Base-by-base conservation (phyloP, 2,888 invertebrate species). In the Macrosoma leucophasiata region DNA sequence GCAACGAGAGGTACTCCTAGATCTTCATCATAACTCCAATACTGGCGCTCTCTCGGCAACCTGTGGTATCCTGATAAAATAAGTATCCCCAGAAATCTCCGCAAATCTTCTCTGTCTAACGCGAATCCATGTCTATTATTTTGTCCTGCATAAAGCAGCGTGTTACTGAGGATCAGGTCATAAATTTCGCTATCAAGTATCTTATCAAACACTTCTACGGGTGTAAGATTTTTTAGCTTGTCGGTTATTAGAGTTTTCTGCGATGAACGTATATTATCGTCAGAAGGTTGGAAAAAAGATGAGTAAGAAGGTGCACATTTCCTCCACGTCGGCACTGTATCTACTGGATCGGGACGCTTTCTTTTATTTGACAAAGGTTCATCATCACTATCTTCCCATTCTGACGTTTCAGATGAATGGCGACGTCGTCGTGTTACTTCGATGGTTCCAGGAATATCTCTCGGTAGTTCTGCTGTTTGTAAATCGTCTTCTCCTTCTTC, bases 401-500 rank as follows among this genome's bases (percentile, higher is more conserved):
- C n/a, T n/a, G n/a, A n/a, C n/a, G n/a, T n/a, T n/a, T 27, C 12
- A 17, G 4, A 17, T 17, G 17, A 7, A 7, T 19, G 5, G 8
- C 19, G 12, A 12, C n/a, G 17, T 7, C 14, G 3, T 9, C 8
- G 3, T 18, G 7, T 6, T 18, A 27, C 18, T 13, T 17, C 18
- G 13, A 27, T 27, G n/a, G 43, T 49, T 28, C 44, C 48, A 37
- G 46, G 49, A 33, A 45, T 37, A 35, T 43, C 46, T 19, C 19
- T 36, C 22, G 45, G 48, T 25, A 46, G 26, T 13, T 21, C 33
- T 31, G 41, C 37, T 34, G 43, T 22, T 19, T 33, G 35, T 37
- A 48, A 39, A 37, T 48, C 34, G 32, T 46, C 44, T 27, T 50
- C 41, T 32, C 49, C 46, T 39, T 43, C 42, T 41, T 50, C 47